Percentiles rank a stretch among this genome's conserved stretches.
phyloP scores from a whole-genome alignment of 2,797 vertebrate species.

The Hemitrygon akajei region DNA sequence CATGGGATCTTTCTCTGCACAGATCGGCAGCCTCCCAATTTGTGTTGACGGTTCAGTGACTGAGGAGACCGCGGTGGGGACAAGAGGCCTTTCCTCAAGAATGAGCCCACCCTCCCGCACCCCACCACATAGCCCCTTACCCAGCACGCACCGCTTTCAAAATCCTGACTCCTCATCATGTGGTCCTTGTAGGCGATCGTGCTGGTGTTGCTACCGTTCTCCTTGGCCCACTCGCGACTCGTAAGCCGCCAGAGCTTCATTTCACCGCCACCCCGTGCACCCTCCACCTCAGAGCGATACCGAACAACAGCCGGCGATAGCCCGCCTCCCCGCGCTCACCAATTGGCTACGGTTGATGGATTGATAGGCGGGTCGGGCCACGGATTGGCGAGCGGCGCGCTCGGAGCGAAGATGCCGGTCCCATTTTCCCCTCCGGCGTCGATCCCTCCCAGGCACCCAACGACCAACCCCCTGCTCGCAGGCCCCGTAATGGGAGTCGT shows the following conservation, averaged over 20 bases:
- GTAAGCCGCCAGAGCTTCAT: slow-evolving; percentile 38
- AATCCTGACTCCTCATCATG: neutral
- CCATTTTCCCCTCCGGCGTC: slow-evolving; percentile 44
- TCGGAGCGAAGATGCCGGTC: slow-evolving; percentile 46
- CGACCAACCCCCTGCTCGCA: slow-evolving; percentile 36
- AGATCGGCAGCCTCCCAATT: neutral
- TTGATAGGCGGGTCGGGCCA: slow-evolving; percentile 45
- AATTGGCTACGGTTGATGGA: neutral
- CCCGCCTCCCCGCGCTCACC: slow-evolving; percentile 42
- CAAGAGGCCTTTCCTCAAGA: neutral
- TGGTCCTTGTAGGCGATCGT: neutral
- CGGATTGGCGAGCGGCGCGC: slow-evolving; percentile 43
- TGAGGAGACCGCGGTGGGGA: neutral
- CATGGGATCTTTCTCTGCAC: neutral
- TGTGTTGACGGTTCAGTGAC: neutral
- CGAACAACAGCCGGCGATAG: slow-evolving; percentile 25
- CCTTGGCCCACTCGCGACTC: neutral
- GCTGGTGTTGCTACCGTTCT: neutral
- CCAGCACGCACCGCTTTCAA: neutral
- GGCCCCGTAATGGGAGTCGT: slow-evolving; percentile 32
- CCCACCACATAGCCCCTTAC: neutral
- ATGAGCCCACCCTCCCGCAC: neutral
- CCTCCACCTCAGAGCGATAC: neutral
- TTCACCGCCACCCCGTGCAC: slow-evolving; percentile 43
- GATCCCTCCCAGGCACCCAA: slow-evolving; percentile 41